Base-by-base conservation (phyloP, 1,140 invertebrate species). In the Aphidius ervi region DNA sequence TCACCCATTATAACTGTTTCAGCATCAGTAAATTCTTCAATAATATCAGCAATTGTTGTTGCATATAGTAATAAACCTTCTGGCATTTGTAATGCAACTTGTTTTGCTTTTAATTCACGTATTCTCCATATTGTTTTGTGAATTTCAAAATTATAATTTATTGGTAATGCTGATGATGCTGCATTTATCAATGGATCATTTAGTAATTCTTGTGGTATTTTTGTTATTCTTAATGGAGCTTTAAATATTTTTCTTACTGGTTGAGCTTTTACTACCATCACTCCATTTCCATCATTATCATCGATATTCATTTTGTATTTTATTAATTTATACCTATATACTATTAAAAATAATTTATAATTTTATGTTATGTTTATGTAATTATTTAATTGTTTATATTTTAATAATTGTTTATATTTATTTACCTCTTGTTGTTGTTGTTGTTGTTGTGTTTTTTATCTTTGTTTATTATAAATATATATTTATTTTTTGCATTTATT, bases 71-170 rank as follows among this genome's bases (percentile, higher is more conserved):
- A 81, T 20, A 92, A 66, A 62, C 91, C 98, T 87, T 99, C 98
- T 3, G 97, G 98, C 85, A 99, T 90, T 82, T 99, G 98, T 9
- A 99, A 78, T 3, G 94, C 96, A 1, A 99, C 95, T 72, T 87
- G 85, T 79, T 93, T 95, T 1, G 92, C 87, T 63, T 87, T 85
- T 31, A 86, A 80, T 73, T 92, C 87, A 63, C 85, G 82, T 64
- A 99, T 95, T 72, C 94, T 87, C 97, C 97, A 99, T 75, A 99
- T 89, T 0, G 97, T 98, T 79, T 99, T 99, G 48, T 91, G 92
- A 68, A 99, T 88, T 86, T 99, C 98, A 82, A 99, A 99, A 81
- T 98, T 98, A 73, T 99, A 99, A 82, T 99, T 99, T 10, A 83
- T 73, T 7, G 98, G 97, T 52, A 99, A 81, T 52, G 80, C 76